A percentile compares a stretch with the other conserved stretches of the same genome.
These are phyloP conservation scores for Campylorhamphus procurvoides DNA, from an alignment of 2,113 vertebrate genomes.

Conservation along the genomic window DNA sequence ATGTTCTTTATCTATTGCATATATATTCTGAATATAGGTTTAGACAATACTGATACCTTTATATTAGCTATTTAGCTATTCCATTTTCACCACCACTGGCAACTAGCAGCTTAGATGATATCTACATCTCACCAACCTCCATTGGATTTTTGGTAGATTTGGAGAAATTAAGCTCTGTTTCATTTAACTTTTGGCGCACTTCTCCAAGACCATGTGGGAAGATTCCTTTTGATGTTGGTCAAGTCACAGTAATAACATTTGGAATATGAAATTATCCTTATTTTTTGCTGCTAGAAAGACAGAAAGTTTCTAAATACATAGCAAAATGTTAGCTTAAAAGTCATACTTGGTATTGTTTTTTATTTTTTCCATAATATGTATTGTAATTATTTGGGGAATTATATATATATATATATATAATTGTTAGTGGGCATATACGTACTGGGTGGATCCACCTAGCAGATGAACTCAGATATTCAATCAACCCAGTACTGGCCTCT, in stretches of 20 bases:
- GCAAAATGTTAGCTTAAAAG: not conserved
- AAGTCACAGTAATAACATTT: not conserved
- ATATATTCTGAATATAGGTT: no score
- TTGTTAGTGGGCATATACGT: not conserved
- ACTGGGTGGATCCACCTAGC: no score
- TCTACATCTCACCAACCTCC: no score
- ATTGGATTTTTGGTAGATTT: no score
- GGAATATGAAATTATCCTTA: not conserved
- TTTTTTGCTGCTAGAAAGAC: not conserved
- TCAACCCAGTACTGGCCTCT: rapidly evolving
- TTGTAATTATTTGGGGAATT: not conserved
- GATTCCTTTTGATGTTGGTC: not conserved
- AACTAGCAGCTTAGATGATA: no score
- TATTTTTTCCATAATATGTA: not conserved
- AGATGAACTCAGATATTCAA: not conserved
- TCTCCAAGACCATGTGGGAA: not conserved
- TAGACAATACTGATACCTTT: no score
- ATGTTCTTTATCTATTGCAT: no score
- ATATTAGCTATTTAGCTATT: no score
- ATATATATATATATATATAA: no score
- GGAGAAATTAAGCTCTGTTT: no score
- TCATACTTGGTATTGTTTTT: not conserved
- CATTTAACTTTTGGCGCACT: no score
- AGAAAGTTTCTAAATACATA: not conserved
- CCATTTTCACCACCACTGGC: no score